phyloP scores from a whole-genome alignment of 1,140 invertebrate species.

The Calephelis nemesis region DNA sequence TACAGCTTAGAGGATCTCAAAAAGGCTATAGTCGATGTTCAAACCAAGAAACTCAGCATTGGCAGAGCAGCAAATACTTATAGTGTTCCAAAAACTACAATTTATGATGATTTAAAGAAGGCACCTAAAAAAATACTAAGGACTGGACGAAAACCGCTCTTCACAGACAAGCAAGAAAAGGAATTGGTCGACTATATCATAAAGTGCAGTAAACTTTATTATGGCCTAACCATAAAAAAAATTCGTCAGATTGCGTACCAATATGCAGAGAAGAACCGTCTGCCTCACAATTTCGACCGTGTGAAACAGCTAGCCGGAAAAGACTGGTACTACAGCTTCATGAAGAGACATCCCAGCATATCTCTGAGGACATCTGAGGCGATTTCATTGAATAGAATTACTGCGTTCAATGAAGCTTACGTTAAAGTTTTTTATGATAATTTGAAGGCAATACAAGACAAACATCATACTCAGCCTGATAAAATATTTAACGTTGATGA shows the following conservation, averaged over 20 bases:
- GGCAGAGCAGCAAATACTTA: no score
- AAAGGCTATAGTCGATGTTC: no score
- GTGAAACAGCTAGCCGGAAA: constrained; percentile 25
- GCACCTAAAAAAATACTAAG: no score
- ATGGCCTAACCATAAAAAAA: constrained; percentile 35
- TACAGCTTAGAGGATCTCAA: no score
- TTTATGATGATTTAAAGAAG: no score
- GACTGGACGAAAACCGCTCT: no score
- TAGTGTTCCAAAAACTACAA: no score
- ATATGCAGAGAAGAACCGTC: constrained; percentile 24
- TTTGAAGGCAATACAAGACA: not conserved
- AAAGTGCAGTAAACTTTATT: constrained; percentile 36
- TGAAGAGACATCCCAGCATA: constrained; percentile 19
- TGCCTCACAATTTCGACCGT: constrained; percentile 26
- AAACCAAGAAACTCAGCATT: no score
- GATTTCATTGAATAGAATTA: not conserved
- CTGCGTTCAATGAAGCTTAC: not conserved
- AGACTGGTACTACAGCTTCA: constrained; percentile 22
- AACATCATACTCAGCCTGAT: not conserved
- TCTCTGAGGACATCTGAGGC: not conserved
- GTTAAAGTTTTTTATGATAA: not conserved
- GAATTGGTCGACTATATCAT: constrained; percentile 34
- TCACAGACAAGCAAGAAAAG: constrained; percentile 28
- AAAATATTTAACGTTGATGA: not conserved
- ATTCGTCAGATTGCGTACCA: constrained; percentile 34